A percentile compares a stretch with the other conserved stretches of the same genome.
Conservation (phyloP, 2,113 vertebrate species). For the Helogale parvula region DNA sequence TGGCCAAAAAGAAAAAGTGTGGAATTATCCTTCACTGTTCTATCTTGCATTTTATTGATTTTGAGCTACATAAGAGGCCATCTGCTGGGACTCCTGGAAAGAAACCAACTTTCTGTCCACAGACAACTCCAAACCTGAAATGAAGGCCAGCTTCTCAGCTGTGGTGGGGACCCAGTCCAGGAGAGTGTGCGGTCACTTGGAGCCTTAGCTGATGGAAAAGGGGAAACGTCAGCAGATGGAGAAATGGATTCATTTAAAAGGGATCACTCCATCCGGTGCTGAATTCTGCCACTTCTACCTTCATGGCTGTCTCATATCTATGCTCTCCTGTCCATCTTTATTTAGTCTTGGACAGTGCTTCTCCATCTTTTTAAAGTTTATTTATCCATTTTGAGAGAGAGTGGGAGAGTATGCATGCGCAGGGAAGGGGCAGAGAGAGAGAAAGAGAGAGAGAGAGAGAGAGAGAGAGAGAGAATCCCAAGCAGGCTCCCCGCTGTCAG, state of each 20-base stretch:
- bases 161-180: not conserved
- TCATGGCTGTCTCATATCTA: not conserved
- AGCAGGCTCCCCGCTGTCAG: too few relatives aligned
- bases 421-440: too few relatives aligned
- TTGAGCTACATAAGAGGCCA: conserved; percentile 41
- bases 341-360: not conserved
- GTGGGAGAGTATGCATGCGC: too few relatives aligned
- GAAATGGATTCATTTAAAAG: conserved; percentile 31
- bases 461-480: too few relatives aligned
- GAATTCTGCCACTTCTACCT: not conserved
- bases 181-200: not conserved
- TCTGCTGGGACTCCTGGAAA: conserved; percentile 60
- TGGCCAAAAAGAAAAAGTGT: not conserved
- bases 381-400: too few relatives aligned
- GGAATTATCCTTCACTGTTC: conserved; percentile 44
- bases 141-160: conserved; percentile 13
- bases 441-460: too few relatives aligned
- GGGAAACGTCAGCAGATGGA: conserved; percentile 30
- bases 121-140: conserved; percentile 6
- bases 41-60: conserved; percentile 69
- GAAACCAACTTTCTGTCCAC: conserved; percentile 57
- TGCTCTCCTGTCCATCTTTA: not conserved
- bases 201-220: not conserved
- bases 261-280: not conserved
- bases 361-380: not conserved